These are phyloP conservation scores for Anoplius nigerrimus DNA, from an alignment of 2,888 invertebrate species.

Conservation along the genomic window DNA sequence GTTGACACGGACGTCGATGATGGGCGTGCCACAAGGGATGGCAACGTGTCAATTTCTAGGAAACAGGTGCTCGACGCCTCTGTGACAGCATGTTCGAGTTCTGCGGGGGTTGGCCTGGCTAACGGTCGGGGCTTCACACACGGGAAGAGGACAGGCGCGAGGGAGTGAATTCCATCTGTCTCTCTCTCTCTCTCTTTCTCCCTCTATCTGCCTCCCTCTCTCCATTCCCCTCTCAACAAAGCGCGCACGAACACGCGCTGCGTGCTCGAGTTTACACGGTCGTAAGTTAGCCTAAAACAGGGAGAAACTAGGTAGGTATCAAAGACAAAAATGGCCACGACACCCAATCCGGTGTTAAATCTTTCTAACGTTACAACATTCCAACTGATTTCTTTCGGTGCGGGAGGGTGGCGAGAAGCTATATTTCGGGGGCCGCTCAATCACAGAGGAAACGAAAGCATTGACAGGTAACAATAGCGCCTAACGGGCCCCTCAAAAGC, in stretches of 20 bases:
- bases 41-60: constrained; percentile 71
- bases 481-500: too few species aligned
- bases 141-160: constrained; percentile 30
- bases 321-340: too few species aligned
- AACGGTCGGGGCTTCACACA: constrained; percentile 32
- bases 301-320: too few species aligned
- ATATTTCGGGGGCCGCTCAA: too few species aligned
- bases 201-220: not conserved
- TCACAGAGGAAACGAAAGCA: too few species aligned
- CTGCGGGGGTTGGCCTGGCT: constrained; percentile 54
- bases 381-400: too few species aligned
- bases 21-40: constrained; percentile 57
- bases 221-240: not conserved
- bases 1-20: constrained; percentile 59
- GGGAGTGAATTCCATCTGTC: constrained; percentile 15
- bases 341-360: too few species aligned
- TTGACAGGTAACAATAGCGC: too few species aligned
- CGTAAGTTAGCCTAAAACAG: too few species aligned
- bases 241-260: not conserved
- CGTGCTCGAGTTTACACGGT: too few species aligned
- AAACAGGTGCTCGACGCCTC: constrained; percentile 72
- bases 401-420: too few species aligned
- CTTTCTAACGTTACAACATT: too few species aligned
- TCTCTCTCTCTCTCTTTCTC: constrained; percentile 8
- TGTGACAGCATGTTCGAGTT: constrained; percentile 70